phyloP scores from a whole-genome alignment of 2,888 invertebrate genomes.

The Hermaeophaga mercurialis region DNA sequence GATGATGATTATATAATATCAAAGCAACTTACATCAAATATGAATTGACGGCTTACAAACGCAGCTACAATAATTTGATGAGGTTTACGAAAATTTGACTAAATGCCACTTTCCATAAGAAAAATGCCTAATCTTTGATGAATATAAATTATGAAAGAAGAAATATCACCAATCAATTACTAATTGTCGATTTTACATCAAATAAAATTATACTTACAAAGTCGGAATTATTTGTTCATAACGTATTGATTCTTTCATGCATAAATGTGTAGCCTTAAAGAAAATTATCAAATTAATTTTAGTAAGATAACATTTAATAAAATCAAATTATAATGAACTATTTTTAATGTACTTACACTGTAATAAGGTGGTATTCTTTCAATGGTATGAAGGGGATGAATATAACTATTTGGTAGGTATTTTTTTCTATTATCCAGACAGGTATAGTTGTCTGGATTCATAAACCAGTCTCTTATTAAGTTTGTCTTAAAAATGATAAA shows the following conservation, averaged over 20 bases:
- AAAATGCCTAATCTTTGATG: no score
- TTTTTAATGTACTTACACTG: conserved; percentile 58
- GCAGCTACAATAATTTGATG: no score
- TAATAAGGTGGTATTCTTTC: conserved; percentile 65
- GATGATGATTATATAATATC: no score
- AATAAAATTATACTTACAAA: conserved; percentile 64
- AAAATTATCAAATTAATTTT: conserved; percentile 15
- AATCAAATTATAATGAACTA: no score
- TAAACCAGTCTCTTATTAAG: conserved; percentile 66
- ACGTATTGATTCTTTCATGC: conserved; percentile 68
- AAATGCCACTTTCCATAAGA: no score
- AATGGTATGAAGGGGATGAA: conserved; percentile 59
- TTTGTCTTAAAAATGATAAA: conserved; percentile 58
- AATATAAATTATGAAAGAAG: no score
- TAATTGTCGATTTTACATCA: no score
- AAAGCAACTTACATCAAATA: no score
- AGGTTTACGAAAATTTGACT: no score
- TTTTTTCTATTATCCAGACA: conserved; percentile 62
- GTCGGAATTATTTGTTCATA: conserved; percentile 71
- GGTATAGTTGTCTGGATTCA: conserved; percentile 63
- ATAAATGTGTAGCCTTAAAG: conserved; percentile 69
- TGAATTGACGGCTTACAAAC: no score
- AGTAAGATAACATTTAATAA: no score
- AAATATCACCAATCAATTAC: no score
- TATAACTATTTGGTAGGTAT: conserved; percentile 58